A percentile compares a stretch with the other conserved stretches of the same genome.
These are phyloP conservation scores for Melieria picta DNA, from an alignment of 2,888 invertebrate genomes.

Conservation along the genomic window DNA sequence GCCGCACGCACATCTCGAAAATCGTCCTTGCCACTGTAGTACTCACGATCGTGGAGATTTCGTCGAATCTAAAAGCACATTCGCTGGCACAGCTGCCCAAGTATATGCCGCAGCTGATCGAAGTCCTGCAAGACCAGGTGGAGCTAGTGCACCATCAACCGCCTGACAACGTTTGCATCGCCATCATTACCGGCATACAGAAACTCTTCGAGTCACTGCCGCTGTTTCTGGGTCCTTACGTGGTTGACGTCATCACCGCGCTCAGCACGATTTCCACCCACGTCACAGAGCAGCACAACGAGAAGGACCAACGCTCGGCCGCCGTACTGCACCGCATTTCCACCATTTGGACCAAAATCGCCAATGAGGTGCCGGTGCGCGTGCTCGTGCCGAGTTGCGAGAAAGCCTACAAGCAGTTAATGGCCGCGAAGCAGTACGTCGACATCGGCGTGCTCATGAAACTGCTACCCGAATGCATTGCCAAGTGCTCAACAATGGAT, in stretches of 20 bases:
- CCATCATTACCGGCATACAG: constrained; percentile 77
- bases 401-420: constrained; percentile 72
- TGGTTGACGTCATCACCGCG: constrained; percentile 76
- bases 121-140: constrained; percentile 75
- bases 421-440: constrained; percentile 69
- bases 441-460: constrained; percentile 79
- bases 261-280: constrained; percentile 71
- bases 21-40: constrained; percentile 77
- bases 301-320: constrained; percentile 68
- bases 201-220: constrained; percentile 86
- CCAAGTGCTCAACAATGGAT: constrained; percentile 72
- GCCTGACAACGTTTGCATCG: constrained; percentile 58
- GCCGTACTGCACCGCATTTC: constrained; percentile 71
- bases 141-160: constrained; percentile 56
- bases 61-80: constrained; percentile 78
- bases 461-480: constrained; percentile 79
- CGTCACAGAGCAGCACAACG: constrained; percentile 40
- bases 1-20: constrained; percentile 55
- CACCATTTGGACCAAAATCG: constrained; percentile 75
- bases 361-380: constrained; percentile 75
- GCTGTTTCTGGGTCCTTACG: constrained; percentile 85
- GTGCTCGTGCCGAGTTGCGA: constrained; percentile 80
- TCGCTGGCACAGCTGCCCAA: constrained; percentile 79
- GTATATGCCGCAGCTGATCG: constrained; percentile 81
- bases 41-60: constrained; percentile 75